Evolutionary conservation across 2,797 vertebrate species (phyloP).

Genomic region (Oreortyx pictus): DNA sequence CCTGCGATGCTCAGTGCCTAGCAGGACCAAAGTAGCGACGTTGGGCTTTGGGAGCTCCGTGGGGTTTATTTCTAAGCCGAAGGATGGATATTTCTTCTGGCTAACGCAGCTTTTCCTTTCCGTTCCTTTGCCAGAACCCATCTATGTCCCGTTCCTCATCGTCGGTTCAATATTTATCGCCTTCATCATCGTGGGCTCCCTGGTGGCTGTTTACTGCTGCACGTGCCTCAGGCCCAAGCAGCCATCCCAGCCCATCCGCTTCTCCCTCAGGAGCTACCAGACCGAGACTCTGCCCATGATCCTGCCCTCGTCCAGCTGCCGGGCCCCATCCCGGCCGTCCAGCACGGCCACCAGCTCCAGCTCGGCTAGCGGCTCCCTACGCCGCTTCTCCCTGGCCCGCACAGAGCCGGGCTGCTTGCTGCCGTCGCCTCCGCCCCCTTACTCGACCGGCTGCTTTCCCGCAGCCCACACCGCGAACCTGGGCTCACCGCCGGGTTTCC

Average conservation of each 20-base stretch:
- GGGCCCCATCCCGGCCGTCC: conserved; percentile 92
- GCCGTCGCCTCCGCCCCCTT: conserved; percentile 82
- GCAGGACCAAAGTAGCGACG: fast-evolving
- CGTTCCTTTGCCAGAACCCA: conserved; percentile 85
- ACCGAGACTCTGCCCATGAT: conserved; percentile 98
- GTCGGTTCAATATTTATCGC: conserved; percentile 97
- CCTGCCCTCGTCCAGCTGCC: conserved; percentile 86
- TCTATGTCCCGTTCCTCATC: conserved; percentile 97
- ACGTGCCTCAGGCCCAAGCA: conserved; percentile 96
- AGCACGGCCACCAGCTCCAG: conserved; percentile 95
- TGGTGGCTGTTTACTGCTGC: conserved; percentile 96
- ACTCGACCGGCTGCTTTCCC: conserved; percentile 82
- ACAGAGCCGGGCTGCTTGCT: conserved; percentile 79
- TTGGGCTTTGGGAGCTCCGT: not conserved
- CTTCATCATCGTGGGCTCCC: conserved; percentile 94
- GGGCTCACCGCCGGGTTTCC: conserved; percentile 81
- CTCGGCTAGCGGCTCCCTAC: conserved; percentile 87
- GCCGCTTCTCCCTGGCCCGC: conserved; percentile 88
- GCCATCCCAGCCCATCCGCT: conserved; percentile 90
- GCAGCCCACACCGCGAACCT: conserved; percentile 79
- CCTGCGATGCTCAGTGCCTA: not conserved
- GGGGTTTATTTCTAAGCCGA: not conserved
- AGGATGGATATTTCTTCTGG: not conserved
- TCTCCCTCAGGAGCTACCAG: conserved; percentile 93
- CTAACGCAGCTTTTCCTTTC: not conserved